These are phyloP conservation scores for Chaetodon auriga DNA, from an alignment of 2,113 vertebrate species.

Conservation along the genomic window DNA sequence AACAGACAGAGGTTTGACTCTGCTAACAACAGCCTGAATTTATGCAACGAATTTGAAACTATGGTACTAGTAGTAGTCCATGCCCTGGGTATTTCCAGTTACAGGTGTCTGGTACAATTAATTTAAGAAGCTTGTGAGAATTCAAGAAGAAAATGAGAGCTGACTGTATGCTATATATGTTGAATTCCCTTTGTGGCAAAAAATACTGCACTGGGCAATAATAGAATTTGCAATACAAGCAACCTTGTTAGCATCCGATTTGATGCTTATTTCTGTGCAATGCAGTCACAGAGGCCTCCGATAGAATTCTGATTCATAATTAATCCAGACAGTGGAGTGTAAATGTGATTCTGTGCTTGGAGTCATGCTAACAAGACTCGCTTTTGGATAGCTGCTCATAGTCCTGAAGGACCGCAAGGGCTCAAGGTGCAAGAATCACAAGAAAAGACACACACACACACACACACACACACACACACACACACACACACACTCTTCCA, in stretches of 20 bases:
- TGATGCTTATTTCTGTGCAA: slow-evolving; percentile 52
- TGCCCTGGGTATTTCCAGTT: background rate
- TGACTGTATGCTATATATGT: background rate
- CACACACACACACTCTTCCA: slow-evolving; percentile 5
- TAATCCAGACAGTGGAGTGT: slow-evolving; percentile 58
- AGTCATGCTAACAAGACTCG: slow-evolving; percentile 68
- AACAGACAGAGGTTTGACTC: background rate
- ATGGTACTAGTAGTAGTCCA: background rate
- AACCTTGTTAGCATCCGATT: slow-evolving; percentile 7
- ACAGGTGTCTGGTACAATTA: background rate
- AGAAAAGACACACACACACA: slow-evolving; percentile 13
- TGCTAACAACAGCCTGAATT: background rate
- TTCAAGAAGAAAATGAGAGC: background rate
- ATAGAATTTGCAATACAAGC: slow-evolving; percentile 1
- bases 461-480: too few relatives aligned
- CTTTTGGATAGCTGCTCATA: slow-evolving; percentile 62
- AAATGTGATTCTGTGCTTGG: slow-evolving; percentile 58
- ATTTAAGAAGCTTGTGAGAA: background rate
- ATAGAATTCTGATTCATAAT: slow-evolving; percentile 69
- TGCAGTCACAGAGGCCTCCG: slow-evolving; percentile 50
- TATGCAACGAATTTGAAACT: background rate
- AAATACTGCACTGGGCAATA: slow-evolving; percentile 2
- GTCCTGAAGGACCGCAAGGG: slow-evolving; percentile 59
- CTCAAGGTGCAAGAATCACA: slow-evolving; percentile 45
- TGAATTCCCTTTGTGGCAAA: background rate